Conservation (phyloP, 2,888 invertebrate genomes). For the Linhomoeus sp. region DNA sequence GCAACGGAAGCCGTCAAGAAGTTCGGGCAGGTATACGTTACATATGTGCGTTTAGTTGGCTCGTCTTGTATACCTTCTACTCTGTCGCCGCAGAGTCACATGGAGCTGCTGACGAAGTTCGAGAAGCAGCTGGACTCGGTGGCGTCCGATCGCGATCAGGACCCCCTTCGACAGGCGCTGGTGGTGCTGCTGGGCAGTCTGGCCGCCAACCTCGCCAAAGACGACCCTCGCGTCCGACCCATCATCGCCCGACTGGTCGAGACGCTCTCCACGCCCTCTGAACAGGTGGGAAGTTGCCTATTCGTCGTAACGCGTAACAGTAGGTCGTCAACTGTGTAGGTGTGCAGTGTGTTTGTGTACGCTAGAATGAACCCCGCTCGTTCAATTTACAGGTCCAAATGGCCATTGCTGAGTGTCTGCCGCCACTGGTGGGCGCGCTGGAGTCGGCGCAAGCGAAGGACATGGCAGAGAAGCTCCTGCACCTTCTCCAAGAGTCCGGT, state of each 20-base stretch:
- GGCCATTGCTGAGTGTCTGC: conserved; percentile 84
- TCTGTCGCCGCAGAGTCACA: conserved; percentile 1
- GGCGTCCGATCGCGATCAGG: conserved; percentile 67
- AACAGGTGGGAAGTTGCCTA: conserved; percentile 42
- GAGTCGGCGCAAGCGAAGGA: conserved; percentile 62
- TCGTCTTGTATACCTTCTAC: background rate
- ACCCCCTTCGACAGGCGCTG: conserved; percentile 73
- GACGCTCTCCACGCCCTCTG: conserved; percentile 83
- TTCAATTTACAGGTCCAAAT: conserved; percentile 55
- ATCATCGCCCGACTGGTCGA: conserved; percentile 72
- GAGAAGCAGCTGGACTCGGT: conserved; percentile 80
- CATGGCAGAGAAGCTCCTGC: conserved; percentile 64
- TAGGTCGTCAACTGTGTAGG: no score
- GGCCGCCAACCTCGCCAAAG: conserved; percentile 67
- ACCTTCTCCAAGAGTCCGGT: conserved; percentile 65
- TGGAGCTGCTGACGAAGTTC: conserved; percentile 63
- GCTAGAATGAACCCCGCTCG: no score
- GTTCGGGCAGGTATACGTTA: conserved; percentile 52
- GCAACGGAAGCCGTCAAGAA: conserved; percentile 74
- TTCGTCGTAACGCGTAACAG: no score
- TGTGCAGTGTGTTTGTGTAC: no score
- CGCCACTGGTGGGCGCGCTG: conserved; percentile 73
- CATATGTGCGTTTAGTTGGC: background rate
- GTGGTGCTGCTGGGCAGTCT: conserved; percentile 90
- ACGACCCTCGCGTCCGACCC: conserved; percentile 45